phyloP scores from a whole-genome alignment of 2,113 vertebrate genomes.

The Oreotrochilus melanogaster region DNA sequence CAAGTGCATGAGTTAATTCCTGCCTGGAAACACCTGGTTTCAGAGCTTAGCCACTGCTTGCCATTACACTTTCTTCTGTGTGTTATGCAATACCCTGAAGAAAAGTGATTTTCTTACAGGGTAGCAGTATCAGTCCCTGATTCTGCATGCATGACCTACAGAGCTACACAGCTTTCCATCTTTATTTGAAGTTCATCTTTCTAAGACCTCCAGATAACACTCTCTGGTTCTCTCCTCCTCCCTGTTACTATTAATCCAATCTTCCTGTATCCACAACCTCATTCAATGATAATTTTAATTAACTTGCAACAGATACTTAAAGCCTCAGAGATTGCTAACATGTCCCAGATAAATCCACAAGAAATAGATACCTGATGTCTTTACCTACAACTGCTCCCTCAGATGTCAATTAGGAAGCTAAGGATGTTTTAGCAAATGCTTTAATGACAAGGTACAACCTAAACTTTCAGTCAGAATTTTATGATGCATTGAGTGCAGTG shows the following conservation, averaged over 20 bases:
- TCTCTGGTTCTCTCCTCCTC: not conserved
- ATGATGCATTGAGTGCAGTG: not conserved
- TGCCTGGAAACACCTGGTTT: not conserved
- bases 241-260: not conserved
- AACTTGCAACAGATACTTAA: not conserved
- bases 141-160: not conserved
- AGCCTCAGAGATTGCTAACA: not conserved
- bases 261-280: not conserved
- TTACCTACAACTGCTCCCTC: not conserved
- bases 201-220: not conserved
- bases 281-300: not conserved
- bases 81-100: not conserved
- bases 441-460: not conserved
- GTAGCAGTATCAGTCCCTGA: not conserved
- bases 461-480: not conserved
- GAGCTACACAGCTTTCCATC: not conserved
- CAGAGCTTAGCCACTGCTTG: not conserved
- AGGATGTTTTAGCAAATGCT: not conserved
- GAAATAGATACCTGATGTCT: not conserved
- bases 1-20: not conserved
- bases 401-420: not conserved
- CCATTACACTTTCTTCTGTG: not conserved
- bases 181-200: not conserved
- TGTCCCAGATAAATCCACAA: not conserved
- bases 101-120: not conserved